A percentile compares a stretch with the other conserved stretches of the same genome.
phyloP scores from a whole-genome alignment of 2,113 vertebrate genomes.

The Phrynosoma platyrhinos region DNA sequence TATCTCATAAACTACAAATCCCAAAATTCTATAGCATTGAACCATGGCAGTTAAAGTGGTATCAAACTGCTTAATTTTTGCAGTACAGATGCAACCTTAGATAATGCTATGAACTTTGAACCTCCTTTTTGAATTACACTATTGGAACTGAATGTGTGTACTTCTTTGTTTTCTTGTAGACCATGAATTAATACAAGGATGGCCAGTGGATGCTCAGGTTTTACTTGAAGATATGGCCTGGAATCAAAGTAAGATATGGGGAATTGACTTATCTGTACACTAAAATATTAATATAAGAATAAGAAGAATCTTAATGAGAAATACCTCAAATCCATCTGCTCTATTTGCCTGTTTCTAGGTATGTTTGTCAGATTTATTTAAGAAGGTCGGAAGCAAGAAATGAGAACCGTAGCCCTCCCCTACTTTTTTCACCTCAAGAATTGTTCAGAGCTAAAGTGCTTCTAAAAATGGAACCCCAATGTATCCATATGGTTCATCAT shows the following conservation, averaged over 20 bases:
- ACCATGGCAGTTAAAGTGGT: too few relatives aligned
- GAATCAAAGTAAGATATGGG: slow-evolving; percentile 75
- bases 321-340: background rate
- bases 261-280: background rate
- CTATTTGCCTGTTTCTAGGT: background rate
- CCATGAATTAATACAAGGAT: slow-evolving; percentile 71
- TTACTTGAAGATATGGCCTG: slow-evolving; percentile 82
- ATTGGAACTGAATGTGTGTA: slow-evolving; percentile 17
- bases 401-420: background rate
- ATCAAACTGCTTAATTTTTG: too few relatives aligned
- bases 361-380: background rate
- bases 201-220: slow-evolving; percentile 79
- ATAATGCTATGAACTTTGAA: background rate
- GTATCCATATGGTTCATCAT: background rate
- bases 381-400: background rate
- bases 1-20: too few relatives aligned
- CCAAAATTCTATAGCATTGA: too few relatives aligned
- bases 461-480: background rate
- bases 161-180: slow-evolving; percentile 74
- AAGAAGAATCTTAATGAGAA: background rate
- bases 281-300: background rate
- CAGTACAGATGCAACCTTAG: background rate
- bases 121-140: background rate
- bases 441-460: background rate
- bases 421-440: background rate